Percentiles rank a stretch among this genome's conserved stretches.
Evolutionary conservation across 2,113 vertebrate genomes (phyloP).

Genomic region (Camelus dromedarius): DNA sequence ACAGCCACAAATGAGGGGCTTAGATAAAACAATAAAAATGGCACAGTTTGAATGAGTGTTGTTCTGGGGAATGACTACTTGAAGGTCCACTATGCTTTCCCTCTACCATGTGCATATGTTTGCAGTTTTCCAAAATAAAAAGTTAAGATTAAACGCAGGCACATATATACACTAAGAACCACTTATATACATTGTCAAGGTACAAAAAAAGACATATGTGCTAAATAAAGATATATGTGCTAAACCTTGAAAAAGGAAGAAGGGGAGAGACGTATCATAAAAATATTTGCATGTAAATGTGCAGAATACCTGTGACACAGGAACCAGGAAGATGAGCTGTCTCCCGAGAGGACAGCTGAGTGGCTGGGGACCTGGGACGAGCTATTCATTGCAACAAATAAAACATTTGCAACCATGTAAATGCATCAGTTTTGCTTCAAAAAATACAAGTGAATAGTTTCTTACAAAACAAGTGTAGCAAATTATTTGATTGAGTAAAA

Average conservation of each 20-base stretch:
- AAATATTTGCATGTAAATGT: not conserved
- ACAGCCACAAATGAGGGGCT: not conserved
- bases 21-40: not conserved
- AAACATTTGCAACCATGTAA: not conserved
- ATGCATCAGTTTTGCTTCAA: not conserved
- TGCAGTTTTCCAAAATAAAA: not conserved
- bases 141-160: not conserved
- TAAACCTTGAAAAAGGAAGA: not conserved
- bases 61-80: not conserved
- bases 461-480: rapidly evolving
- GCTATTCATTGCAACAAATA: not conserved
- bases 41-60: not conserved
- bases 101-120: not conserved
- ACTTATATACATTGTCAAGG: not conserved
- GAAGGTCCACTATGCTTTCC: not conserved
- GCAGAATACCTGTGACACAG: not conserved
- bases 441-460: not conserved
- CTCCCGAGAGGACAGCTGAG: not conserved
- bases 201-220: not conserved
- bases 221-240: not conserved
- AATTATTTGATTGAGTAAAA: not conserved
- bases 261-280: not conserved
- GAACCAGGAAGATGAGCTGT: not conserved
- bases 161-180: not conserved
- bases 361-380: rapidly evolving